Percentiles rank a stretch among this genome's conserved stretches.
These are phyloP conservation scores for Colius striatus DNA, from an alignment of 2,113 vertebrate genomes.

Conservation along the genomic window DNA sequence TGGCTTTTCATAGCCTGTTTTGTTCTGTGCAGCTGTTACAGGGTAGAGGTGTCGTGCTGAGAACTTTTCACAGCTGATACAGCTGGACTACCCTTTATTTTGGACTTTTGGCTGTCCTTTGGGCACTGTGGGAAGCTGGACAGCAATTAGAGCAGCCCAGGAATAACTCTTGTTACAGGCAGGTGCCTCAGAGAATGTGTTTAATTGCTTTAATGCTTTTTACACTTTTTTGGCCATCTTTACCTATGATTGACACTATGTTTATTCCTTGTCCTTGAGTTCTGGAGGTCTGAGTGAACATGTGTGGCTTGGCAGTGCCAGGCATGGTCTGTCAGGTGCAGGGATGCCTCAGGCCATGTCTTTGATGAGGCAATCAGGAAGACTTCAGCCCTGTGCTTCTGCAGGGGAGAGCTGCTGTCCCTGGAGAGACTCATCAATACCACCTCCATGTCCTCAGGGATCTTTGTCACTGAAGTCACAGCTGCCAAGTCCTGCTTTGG, in stretches of 20 bases:
- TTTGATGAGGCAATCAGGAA: too few species aligned
- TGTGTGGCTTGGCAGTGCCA: neutral
- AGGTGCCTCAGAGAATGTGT: neutral
- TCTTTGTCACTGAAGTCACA: neutral
- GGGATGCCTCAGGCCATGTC: fast-evolving
- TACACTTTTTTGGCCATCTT: neutral
- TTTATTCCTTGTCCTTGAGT: neutral
- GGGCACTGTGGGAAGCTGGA: neutral
- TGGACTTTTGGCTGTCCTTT: neutral
- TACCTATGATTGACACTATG: too few species aligned
- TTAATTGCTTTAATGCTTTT: neutral
- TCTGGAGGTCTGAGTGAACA: neutral
- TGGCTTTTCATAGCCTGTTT: neutral
- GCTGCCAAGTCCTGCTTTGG: neutral
- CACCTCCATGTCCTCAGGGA: neutral
- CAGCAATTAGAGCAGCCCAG: neutral
- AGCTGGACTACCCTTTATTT: neutral
- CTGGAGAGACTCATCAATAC: neutral
- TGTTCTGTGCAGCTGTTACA: neutral
- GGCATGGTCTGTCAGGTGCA: neutral
- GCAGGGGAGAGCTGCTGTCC: neutral
- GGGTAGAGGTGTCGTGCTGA: neutral
- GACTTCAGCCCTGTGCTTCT: too few species aligned
- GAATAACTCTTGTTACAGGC: neutral
- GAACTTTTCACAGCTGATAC: neutral